Conservation (phyloP, 2,113 vertebrate genomes). For the western clawed frog (Xenopus tropicalis) region UCB_Xtro_10.0 CM004450.2:99150001-99150500, state of each 20-base stretch:
- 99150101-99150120: conserved; percentile 16
- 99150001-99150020: conserved; percentile 42
- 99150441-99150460: no score
- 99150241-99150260: neutral
- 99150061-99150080: conserved; percentile 45
- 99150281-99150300: no score
- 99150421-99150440: no score
- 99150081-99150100: conserved; percentile 49
- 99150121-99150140: neutral
- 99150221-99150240: conserved; percentile 1
- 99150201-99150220: neutral
- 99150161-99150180: neutral
- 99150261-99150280: neutral
- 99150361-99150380: no score
- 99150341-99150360: no score
- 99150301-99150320: no score
- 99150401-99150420: no score
- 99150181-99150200: neutral
- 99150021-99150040: conserved; percentile 21
- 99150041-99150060: conserved; percentile 32
- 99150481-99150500: no score
- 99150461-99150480: no score
- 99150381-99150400: no score
- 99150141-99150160: neutral
- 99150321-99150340: no score